Conservation (phyloP, 2,113 vertebrate genomes). For the Sceloporus undulatus region DNA sequence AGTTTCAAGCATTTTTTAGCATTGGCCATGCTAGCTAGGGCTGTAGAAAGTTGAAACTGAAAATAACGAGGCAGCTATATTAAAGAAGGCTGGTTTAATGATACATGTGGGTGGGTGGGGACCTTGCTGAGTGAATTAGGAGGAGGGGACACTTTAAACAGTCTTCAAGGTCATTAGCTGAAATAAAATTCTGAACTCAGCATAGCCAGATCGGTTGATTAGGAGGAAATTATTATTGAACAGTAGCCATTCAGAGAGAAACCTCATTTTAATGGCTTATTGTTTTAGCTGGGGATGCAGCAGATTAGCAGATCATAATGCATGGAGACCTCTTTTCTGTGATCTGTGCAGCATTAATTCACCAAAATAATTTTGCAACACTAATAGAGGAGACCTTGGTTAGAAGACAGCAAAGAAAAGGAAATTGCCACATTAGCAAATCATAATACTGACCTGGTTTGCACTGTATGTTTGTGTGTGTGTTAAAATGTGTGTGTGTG, state of each 20-base stretch:
- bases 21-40: not conserved
- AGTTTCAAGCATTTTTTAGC: not conserved
- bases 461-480: not conserved
- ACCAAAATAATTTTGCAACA: not conserved
- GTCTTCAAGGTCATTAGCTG: not conserved
- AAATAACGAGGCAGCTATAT: too few relatives aligned
- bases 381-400: slow-evolving; percentile 40
- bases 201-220: not conserved
- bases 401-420: not conserved
- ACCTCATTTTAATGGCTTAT: accelerated
- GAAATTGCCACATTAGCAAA: slow-evolving; percentile 40
- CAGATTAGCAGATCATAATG: not conserved
- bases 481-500: too few relatives aligned
- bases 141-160: not conserved
- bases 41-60: too few relatives aligned
- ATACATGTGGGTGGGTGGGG: not conserved
- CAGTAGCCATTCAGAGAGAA: slow-evolving; percentile 18
- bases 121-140: not conserved
- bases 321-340: not conserved
- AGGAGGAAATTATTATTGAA: slow-evolving; percentile 4
- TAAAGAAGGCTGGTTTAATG: not conserved
- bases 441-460: slow-evolving; percentile 49
- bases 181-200: not conserved
- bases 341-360: accelerated
- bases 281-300: slow-evolving; percentile 14